A percentile compares a stretch with the other conserved stretches of the same genome.
Evolutionary conservation across 2,113 vertebrate genomes (phyloP).

Genomic region (Pampusana beccarii): DNA sequence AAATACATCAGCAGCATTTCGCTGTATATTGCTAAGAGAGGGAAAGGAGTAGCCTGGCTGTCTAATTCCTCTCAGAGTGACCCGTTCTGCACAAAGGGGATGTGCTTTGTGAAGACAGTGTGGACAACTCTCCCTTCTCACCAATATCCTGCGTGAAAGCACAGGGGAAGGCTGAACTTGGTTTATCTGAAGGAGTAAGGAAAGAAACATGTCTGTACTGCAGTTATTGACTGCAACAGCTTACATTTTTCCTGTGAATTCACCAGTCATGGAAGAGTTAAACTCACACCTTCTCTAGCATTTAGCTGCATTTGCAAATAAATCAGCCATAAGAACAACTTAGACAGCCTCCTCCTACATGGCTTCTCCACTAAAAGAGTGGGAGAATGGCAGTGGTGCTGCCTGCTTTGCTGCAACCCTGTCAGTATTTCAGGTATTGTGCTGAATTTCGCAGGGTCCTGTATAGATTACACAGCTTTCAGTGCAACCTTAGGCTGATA

Average conservation of each 20-base stretch:
- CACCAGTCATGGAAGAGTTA: background rate
- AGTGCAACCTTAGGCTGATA: background rate
- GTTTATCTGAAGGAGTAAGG: background rate
- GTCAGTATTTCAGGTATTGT: background rate
- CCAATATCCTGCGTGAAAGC: background rate
- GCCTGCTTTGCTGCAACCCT: background rate
- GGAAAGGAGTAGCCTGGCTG: background rate
- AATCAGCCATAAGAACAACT: slow-evolving; percentile 53
- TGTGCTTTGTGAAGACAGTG: background rate
- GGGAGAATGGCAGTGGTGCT: background rate
- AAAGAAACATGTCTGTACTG: background rate
- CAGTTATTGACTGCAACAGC: background rate
- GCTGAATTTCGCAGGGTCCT: background rate
- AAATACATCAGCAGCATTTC: background rate
- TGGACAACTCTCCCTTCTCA: background rate
- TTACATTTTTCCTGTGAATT: background rate
- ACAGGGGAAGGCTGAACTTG: background rate
- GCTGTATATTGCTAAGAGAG: background rate
- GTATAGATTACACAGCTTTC: background rate
- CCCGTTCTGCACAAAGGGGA: fast-evolving
- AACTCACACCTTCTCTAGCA: slow-evolving; percentile 3
- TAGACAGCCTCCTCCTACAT: slow-evolving; percentile 51
- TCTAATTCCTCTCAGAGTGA: background rate
- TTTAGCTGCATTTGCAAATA: slow-evolving; percentile 62
- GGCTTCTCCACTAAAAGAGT: slow-evolving; percentile 36